Conservation (phyloP, 1,140 invertebrate species). For the Campoletis sonorensis region DNA sequence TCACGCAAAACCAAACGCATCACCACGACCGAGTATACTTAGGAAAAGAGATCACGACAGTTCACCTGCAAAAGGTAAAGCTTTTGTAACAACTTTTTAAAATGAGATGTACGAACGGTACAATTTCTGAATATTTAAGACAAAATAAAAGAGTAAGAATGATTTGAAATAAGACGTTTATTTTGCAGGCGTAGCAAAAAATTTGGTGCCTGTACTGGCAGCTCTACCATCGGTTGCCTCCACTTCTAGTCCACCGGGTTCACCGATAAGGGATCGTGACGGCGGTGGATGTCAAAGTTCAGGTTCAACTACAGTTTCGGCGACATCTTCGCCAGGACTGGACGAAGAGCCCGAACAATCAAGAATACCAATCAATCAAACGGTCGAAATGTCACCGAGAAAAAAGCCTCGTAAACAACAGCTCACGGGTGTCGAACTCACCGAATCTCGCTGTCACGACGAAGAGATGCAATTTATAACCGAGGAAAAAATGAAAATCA, state of each 20-base stretch:
- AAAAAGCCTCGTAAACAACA: conserved; percentile 78
- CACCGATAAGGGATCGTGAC: conserved; percentile 74
- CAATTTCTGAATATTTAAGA: too few species aligned
- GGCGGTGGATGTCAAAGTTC: conserved; percentile 76
- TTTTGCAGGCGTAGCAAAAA: conserved; percentile 75
- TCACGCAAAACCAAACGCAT: conserved; percentile 79
- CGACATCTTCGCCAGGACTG: conserved; percentile 84
- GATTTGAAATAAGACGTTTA: neutral
- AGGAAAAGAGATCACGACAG: conserved; percentile 81
- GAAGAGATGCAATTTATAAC: conserved; percentile 84
- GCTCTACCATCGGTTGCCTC: conserved; percentile 76
- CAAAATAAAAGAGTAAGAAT: neutral
- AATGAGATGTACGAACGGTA: too few species aligned
- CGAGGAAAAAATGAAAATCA: conserved; percentile 77
- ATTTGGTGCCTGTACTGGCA: conserved; percentile 79
- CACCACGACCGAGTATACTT: conserved; percentile 83
- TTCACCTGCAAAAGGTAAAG: conserved; percentile 77
- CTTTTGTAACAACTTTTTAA: conserved; percentile 7
- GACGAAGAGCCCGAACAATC: conserved; percentile 80
- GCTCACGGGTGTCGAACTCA: conserved; percentile 71
- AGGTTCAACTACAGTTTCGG: conserved; percentile 87
- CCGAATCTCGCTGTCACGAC: conserved; percentile 77
- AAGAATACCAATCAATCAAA: conserved; percentile 68
- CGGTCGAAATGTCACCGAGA: conserved; percentile 75
- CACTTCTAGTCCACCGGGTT: conserved; percentile 74